Conservation (phyloP, 1,140 invertebrate genomes). For the Dendroctonus ponderosae region DNA sequence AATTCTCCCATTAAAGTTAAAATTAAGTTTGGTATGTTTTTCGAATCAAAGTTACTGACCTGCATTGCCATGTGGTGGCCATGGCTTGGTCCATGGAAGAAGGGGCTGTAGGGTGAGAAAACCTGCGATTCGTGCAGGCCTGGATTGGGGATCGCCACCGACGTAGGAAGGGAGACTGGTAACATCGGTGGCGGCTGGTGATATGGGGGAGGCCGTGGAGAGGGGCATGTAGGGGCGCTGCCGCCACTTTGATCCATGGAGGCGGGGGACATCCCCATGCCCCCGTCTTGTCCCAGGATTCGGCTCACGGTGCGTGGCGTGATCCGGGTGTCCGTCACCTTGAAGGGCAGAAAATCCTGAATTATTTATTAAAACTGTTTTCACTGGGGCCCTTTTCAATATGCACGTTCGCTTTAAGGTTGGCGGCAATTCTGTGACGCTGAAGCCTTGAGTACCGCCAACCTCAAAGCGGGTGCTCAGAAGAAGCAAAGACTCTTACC, state of each 20-base stretch:
- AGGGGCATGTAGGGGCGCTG: slow-evolving; percentile 47
- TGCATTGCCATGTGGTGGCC: slow-evolving; percentile 56
- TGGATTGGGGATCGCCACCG: slow-evolving; percentile 94
- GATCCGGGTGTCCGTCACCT: slow-evolving; percentile 89
- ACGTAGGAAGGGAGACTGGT: slow-evolving; percentile 84
- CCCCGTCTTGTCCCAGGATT: slow-evolving; percentile 72
- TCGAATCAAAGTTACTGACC: slow-evolving; percentile 36
- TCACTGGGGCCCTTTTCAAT: background rate
- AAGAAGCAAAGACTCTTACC: slow-evolving; percentile 38
- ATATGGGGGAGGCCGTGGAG: slow-evolving; percentile 72
- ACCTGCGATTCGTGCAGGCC: slow-evolving; percentile 93
- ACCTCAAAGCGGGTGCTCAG: background rate
- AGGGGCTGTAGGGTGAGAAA: slow-evolving; percentile 86
- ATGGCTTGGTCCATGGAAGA: slow-evolving; percentile 65
- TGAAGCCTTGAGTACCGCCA: background rate
- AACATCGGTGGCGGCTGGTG: slow-evolving; percentile 77
- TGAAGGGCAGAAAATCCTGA: slow-evolving; percentile 33
- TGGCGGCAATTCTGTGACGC: background rate
- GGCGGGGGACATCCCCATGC: slow-evolving; percentile 63
- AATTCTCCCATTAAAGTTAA: too few relatives aligned
- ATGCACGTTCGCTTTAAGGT: background rate
- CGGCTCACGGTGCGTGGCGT: slow-evolving; percentile 87
- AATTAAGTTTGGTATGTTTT: background rate
- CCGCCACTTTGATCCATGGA: slow-evolving; percentile 51
- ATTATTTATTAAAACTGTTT: slow-evolving; percentile 30